These are phyloP conservation scores for Mythimna impura DNA, from an alignment of 2,888 invertebrate species.

Conservation along the genomic window DNA sequence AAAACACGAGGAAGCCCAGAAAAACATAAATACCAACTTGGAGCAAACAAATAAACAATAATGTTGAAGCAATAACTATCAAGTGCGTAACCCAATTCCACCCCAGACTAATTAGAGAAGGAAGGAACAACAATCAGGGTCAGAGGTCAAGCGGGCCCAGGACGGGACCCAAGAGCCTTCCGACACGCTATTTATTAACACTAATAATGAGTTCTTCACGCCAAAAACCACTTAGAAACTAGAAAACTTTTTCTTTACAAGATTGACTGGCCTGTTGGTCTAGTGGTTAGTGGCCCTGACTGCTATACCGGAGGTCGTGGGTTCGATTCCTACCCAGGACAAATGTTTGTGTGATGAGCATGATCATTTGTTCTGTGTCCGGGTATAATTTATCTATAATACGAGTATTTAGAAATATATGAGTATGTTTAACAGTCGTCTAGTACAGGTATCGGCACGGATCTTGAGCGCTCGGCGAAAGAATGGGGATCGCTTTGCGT, in stretches of 20 bases:
- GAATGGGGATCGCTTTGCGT: too few relatives aligned
- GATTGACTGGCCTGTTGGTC: too few relatives aligned
- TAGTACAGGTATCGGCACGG: too few relatives aligned
- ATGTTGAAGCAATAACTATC: slow-evolving; percentile 18
- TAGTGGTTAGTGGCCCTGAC: too few relatives aligned
- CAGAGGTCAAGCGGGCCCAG: slow-evolving; percentile 27
- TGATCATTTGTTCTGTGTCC: too few relatives aligned
- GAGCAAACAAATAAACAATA: slow-evolving; percentile 34
- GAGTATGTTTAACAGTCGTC: too few relatives aligned
- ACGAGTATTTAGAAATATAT: too few relatives aligned
- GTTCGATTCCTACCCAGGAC: too few relatives aligned
- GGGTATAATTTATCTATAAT: too few relatives aligned
- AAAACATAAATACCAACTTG: background rate
- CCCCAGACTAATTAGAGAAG: slow-evolving; percentile 44
- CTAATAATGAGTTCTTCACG: slow-evolving; percentile 6
- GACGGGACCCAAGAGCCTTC: slow-evolving; percentile 4
- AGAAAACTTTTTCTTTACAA: background rate
- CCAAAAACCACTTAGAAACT: slow-evolving; percentile 8
- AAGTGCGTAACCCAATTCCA: slow-evolving; percentile 28
- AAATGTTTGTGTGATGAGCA: too few relatives aligned
- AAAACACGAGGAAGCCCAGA: background rate
- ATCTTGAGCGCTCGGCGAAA: too few relatives aligned
- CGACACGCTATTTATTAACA: slow-evolving; percentile 38
- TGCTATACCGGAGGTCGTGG: too few relatives aligned
- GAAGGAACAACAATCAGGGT: slow-evolving; percentile 37